A percentile compares a stretch with the other conserved stretches of the same genome.
Conservation (phyloP, 1,140 invertebrate genomes). For the Calliphora vicina region DNA sequence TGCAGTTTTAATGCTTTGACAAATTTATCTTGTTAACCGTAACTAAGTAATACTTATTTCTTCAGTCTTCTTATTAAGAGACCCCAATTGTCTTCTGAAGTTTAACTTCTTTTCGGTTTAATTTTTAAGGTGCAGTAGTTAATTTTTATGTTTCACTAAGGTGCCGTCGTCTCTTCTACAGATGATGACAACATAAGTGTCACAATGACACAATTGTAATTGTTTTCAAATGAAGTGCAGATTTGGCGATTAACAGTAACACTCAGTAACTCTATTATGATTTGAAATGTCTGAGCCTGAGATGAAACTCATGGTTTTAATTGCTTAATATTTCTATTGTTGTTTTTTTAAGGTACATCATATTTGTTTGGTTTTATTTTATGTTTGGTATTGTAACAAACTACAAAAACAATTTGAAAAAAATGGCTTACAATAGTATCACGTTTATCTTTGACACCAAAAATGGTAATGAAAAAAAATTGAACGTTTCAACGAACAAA, state of each 20-base stretch:
- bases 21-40: no score
- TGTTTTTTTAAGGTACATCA: not conserved
- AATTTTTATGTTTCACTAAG: not conserved
- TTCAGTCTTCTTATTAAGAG: no score
- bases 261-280: not conserved
- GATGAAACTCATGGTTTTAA: conserved; percentile 13
- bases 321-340: not conserved
- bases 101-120: no score
- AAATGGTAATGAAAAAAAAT: conserved; percentile 3
- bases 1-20: no score
- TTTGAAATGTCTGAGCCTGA: not conserved
- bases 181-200: conserved; percentile 15
- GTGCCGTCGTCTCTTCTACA: not conserved
- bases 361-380: not conserved
- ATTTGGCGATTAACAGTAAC: not conserved
- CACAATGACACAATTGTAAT: conserved; percentile 9
- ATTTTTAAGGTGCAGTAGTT: not conserved
- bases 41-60: no score
- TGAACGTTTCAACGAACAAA: not conserved
- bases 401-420: not conserved
- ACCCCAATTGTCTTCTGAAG: no score
- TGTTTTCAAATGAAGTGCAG: conserved; percentile 13
- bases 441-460: conserved; percentile 16
- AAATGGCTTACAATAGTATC: conserved; percentile 8
- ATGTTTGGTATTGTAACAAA: not conserved